phyloP scores from a whole-genome alignment of 2,113 vertebrate genomes.

The Pantherophis guttatus region DNA sequence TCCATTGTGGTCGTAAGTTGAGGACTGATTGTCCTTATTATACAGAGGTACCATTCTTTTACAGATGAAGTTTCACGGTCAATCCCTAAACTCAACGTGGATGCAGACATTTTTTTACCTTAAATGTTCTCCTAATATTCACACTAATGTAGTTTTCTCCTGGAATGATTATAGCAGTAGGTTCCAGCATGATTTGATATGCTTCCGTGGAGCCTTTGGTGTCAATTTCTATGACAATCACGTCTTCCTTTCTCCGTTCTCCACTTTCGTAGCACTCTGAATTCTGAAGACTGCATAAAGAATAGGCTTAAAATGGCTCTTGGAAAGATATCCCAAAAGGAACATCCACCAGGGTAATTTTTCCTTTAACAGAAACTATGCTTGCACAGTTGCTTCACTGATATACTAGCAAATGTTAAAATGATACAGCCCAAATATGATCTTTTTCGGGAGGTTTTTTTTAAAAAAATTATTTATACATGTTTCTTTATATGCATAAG shows the following conservation, averaged over 20 bases:
- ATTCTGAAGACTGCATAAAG: slow-evolving; percentile 54
- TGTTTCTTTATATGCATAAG: too few relatives aligned
- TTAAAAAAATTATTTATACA: too few relatives aligned
- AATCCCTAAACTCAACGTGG: neutral
- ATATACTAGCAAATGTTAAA: neutral
- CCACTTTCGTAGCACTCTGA: slow-evolving; percentile 21
- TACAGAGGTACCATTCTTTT: neutral
- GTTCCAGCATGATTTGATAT: slow-evolving; percentile 82
- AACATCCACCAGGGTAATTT: neutral
- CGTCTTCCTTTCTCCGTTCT: slow-evolving; percentile 57
- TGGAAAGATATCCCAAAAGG: neutral
- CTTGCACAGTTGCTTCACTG: neutral
- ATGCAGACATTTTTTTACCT: slow-evolving; percentile 73
- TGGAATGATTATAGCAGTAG: slow-evolving; percentile 81
- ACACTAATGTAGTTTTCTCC: slow-evolving; percentile 80
- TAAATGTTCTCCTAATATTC: slow-evolving; percentile 76
- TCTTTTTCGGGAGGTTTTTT: neutral
- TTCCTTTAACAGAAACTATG: neutral
- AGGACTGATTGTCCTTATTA: neutral
- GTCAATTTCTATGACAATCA: slow-evolving; percentile 83
- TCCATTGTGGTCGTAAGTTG: neutral
- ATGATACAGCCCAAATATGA: neutral
- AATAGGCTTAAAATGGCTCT: neutral
- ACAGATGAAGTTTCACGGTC: neutral
- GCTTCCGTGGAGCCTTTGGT: slow-evolving; percentile 83